phyloP scores from a whole-genome alignment of 2,797 vertebrate genomes.

The Peromyscus melanophrys region DNA sequence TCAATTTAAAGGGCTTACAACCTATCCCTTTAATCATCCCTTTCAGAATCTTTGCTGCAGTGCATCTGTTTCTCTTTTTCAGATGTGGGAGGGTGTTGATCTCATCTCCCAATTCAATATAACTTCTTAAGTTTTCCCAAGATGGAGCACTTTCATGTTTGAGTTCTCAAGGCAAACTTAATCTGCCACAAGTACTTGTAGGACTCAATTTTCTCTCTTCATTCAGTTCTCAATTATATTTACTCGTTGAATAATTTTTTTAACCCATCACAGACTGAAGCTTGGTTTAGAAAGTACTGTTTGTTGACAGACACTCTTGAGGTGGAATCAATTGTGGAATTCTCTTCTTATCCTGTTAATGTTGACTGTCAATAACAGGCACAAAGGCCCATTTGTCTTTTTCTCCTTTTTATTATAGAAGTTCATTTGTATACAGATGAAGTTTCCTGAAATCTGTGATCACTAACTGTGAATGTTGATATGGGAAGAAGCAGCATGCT shows the following conservation, averaged over 20 bases:
- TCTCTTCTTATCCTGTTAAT: constrained; percentile 35
- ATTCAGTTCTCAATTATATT: neutral
- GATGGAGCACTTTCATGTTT: neutral
- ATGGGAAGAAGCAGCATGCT: neutral
- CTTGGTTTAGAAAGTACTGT: neutral
- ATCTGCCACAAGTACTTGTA: neutral
- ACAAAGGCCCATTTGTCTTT: neutral
- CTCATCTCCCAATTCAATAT: neutral
- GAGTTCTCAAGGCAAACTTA: neutral
- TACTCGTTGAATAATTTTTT: neutral
- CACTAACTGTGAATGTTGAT: neutral
- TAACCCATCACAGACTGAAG: neutral
- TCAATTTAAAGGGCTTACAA: neutral
- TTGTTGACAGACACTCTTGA: neutral
- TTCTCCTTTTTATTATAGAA: neutral
- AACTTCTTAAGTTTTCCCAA: neutral
- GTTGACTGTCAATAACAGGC: neutral
- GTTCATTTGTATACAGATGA: neutral
- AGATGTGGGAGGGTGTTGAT: neutral
- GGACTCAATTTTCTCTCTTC: neutral
- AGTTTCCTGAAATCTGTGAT: neutral
- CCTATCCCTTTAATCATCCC: neutral
- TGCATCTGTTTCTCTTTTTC: neutral
- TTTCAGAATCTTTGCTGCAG: neutral
- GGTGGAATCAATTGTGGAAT: neutral